Evolutionary conservation across 2,888 invertebrate species (phyloP), one percentile per base, ranked within the genome.

Genomic region (Archaeoteleia sp.): DNA sequence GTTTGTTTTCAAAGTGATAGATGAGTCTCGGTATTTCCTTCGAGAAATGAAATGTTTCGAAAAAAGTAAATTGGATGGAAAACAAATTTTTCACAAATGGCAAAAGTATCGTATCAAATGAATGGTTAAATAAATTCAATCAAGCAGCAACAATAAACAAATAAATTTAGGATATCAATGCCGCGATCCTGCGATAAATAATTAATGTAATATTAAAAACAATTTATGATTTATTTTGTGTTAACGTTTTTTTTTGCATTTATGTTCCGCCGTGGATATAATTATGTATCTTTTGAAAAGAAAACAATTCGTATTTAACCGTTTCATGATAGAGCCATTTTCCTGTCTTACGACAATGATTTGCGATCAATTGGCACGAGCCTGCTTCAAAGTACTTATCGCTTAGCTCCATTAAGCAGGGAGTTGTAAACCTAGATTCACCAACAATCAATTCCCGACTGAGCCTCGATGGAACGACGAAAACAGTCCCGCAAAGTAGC

Each of bases 1-100:
- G 20, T 20, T 65, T 65, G 65, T 65, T 65, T 65, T 53, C 65
- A 9, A 32, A 65, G 65, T 65, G 65, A 65, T 66, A 66, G 58
- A 66, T 66, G 65, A 66, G 65, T 46, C 46, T 34, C 46, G 29
- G 29, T 29, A 7, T 8, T 29, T 29, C 9, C 29, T 9, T n/a
- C 29, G 29, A 29, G 8, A 8, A 8, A 29, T 29, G 8, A 29
- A 29, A 20, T 5, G 20, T 4, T 20, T 20, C n/a, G 20, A 2
- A 20, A 5, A 20, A 5, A 20, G 20, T n/a, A n/a, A n/a, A n/a
- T n/a, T n/a, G n/a, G n/a, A n/a, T n/a, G n/a, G n/a, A n/a, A n/a
- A n/a, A n/a, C n/a, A n/a, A n/a, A n/a, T n/a, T n/a, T n/a, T n/a
- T n/a, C n/a, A n/a, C n/a, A n/a, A n/a, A n/a, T n/a, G n/a, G n/a